Percentiles rank a stretch among this genome's conserved stretches.
These are phyloP conservation scores for Coenonympha arcania DNA, from an alignment of 2,888 invertebrate genomes.

Conservation along the genomic window DNA sequence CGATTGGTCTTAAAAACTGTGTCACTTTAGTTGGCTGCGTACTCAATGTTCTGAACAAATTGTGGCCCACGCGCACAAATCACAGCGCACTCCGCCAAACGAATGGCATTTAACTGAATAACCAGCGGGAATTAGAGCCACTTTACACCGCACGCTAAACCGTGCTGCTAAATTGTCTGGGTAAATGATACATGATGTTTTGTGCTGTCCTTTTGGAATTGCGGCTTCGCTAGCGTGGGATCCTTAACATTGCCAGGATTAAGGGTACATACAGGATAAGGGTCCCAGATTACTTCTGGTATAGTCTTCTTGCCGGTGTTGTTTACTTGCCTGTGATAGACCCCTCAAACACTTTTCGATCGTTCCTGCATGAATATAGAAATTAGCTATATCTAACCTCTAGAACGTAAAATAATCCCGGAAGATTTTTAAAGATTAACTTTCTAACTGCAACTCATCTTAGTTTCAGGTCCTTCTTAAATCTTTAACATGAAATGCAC, in stretches of 20 bases:
- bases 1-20: too few relatives aligned
- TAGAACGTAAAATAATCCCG: too few relatives aligned
- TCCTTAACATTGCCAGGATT: background rate
- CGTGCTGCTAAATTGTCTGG: background rate
- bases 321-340: too few relatives aligned
- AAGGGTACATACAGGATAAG: too few relatives aligned
- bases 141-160: background rate
- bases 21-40: too few relatives aligned
- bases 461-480: background rate
- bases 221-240: background rate
- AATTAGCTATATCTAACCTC: too few relatives aligned
- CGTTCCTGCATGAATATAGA: too few relatives aligned
- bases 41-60: conserved; percentile 15
- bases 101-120: conserved; percentile 25
- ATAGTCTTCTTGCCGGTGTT: too few relatives aligned
- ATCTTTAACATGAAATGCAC: background rate
- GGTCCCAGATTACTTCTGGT: too few relatives aligned
- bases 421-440: too few relatives aligned
- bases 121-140: conserved; percentile 18
- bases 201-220: background rate
- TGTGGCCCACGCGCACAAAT: conserved; percentile 18
- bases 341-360: too few relatives aligned
- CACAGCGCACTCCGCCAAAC: conserved; percentile 22
- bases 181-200: background rate
- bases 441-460: too few relatives aligned